Evolutionary conservation across 2,113 vertebrate genomes (phyloP).

Genomic region (Aptenodytes forsteri): DNA sequence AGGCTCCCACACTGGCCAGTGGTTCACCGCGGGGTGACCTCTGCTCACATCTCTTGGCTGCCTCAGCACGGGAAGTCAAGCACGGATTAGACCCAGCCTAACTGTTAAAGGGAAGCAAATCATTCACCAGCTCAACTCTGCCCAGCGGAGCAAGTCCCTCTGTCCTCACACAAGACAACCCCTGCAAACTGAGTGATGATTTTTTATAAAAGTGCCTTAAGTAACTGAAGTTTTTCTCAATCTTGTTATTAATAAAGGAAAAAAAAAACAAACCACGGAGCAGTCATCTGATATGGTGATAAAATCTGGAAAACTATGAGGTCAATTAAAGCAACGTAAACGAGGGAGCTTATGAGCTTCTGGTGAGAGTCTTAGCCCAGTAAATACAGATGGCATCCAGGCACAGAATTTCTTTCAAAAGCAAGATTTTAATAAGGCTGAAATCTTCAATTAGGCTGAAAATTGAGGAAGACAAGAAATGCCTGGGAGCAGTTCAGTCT

Average conservation of each 20-base stretch:
- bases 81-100: background rate
- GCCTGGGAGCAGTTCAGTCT: background rate
- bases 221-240: background rate
- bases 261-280: background rate
- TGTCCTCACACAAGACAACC: background rate
- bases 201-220: background rate
- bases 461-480: background rate
- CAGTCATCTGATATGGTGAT: background rate
- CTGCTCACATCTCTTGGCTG: background rate
- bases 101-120: background rate
- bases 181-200: background rate
- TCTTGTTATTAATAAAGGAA: background rate
- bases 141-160: slow-evolving; percentile 17
- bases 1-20: background rate
- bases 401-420: slow-evolving; percentile 40
- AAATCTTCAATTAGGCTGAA: slow-evolving; percentile 4
- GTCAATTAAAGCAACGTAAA: background rate
- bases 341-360: background rate
- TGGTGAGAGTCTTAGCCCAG: background rate
- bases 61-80: background rate
- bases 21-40: background rate
- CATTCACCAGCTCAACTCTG: background rate
- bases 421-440: background rate
- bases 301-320: background rate
- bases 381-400: slow-evolving; percentile 11